These are phyloP conservation scores for Carcharodon carcharias DNA, from an alignment of 2,797 vertebrate species.

Conservation along the genomic window DNA sequence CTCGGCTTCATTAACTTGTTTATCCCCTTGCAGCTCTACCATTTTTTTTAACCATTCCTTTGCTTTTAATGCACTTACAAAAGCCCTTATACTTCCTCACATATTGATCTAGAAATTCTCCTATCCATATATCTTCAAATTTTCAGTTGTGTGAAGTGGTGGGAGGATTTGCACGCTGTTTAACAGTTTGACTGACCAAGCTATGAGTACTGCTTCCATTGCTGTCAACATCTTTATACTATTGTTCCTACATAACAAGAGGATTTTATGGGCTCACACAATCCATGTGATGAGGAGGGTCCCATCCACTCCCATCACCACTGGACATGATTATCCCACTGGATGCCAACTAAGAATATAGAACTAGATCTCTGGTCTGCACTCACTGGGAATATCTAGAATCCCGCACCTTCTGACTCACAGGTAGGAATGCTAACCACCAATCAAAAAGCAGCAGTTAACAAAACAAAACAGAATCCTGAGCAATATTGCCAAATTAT, in stretches of 20 bases:
- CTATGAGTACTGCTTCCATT: background rate
- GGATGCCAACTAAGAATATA: background rate
- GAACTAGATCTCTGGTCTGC: background rate
- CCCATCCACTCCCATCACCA: background rate
- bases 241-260: too few species aligned
- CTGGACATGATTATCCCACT: background rate
- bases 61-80: background rate
- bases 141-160: background rate
- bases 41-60: background rate
- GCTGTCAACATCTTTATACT: background rate
- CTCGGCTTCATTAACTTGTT: too few species aligned
- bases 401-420: background rate
- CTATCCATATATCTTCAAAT: background rate
- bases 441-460: too few species aligned
- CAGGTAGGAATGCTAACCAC: background rate
- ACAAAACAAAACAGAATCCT: too few species aligned
- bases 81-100: background rate
- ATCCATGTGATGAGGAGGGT: background rate
- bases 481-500: too few species aligned
- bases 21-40: background rate
- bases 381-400: background rate
- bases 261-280: too few species aligned
- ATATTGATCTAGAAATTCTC: background rate
- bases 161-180: background rate
- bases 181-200: background rate